Percentiles rank a stretch among this genome's conserved stretches.
Conservation (phyloP, 2,797 vertebrate genomes). For the Acanthis flammea region DNA sequence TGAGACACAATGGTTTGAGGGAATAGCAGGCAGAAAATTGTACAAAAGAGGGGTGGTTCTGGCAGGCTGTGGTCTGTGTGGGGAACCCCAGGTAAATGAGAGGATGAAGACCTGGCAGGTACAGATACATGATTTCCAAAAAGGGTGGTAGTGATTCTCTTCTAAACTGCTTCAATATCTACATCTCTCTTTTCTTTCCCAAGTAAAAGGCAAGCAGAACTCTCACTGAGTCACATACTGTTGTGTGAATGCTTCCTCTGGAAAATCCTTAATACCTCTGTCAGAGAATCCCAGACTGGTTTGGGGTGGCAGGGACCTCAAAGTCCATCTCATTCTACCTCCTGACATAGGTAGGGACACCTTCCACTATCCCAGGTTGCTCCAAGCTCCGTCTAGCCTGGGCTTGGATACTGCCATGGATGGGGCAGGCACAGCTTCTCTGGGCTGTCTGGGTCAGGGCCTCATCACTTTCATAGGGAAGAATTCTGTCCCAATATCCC, state of each 20-base stretch:
- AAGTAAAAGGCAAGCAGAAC: background rate
- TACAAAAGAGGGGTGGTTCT: background rate
- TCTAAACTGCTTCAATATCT: background rate
- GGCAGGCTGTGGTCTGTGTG: fast-evolving
- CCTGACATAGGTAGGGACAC: background rate
- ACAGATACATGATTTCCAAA: background rate
- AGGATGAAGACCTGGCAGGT: too few relatives aligned
- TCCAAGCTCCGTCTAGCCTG: fast-evolving
- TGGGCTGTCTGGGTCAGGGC: background rate
- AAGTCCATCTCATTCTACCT: background rate
- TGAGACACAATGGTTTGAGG: background rate
- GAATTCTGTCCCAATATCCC: background rate
- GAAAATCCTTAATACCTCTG: background rate
- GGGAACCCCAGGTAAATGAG: background rate
- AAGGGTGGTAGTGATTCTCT: background rate
- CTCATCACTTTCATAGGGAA: background rate
- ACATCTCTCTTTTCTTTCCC: background rate
- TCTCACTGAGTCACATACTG: background rate
- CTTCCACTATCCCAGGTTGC: background rate
- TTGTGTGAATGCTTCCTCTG: background rate
- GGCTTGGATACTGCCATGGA: background rate
- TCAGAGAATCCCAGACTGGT: background rate
- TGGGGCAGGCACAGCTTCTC: background rate
- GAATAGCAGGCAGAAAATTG: background rate
- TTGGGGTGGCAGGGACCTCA: background rate